Base-by-base conservation (phyloP, 2,113 vertebrate species). In the Gasterosteus nipponicus region DNA sequence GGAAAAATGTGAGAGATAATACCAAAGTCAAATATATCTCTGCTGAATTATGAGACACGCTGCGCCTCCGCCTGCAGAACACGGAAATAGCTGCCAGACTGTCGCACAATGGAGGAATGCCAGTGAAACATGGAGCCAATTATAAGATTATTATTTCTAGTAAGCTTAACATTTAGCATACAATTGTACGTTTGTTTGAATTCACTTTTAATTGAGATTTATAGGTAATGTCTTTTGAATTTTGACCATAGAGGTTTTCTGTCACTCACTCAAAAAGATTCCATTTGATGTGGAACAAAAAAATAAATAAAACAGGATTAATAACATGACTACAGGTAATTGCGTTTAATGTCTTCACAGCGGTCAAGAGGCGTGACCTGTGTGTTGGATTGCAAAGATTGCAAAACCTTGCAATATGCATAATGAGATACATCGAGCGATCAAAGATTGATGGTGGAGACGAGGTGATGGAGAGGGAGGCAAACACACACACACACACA, bases 111-210 rank as follows among this genome's bases (percentile, higher is more conserved):
- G 73, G 66, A 80, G 69, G 19, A 49, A 49, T 68, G 81, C 75
- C 85, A 82, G 73, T 59, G 68, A 11, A 76, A 86, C 71, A 77
- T 63, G 4, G 22, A 85, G 72, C 71, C 65, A 78, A 73, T 73
- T 86, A 26, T 77, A 87, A 83, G 54, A 76, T 76, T 41, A 75
- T 65, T 74, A 80, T 26, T 11, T 69, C 22, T 38, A 49, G 42
- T 53, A 54, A 64, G 39, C 2, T 80, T 57, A 87, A 75, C 73
- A 77, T 68, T 76, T 75, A 68, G 46, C 22, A n/a, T 33, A 44
- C 58, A 64, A 10, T 70, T 29, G 4, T 54, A 57, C 14, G 11
- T 8, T 57, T 74, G 57, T 59, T 82, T 56, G 57, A 54, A 12
- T n/a, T n/a, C n/a, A n/a, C n/a, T 26, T 79, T 67, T 63, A 26